Evolutionary conservation across 2,888 invertebrate species (phyloP).

Genomic region (Heliconius ismenius): DNA sequence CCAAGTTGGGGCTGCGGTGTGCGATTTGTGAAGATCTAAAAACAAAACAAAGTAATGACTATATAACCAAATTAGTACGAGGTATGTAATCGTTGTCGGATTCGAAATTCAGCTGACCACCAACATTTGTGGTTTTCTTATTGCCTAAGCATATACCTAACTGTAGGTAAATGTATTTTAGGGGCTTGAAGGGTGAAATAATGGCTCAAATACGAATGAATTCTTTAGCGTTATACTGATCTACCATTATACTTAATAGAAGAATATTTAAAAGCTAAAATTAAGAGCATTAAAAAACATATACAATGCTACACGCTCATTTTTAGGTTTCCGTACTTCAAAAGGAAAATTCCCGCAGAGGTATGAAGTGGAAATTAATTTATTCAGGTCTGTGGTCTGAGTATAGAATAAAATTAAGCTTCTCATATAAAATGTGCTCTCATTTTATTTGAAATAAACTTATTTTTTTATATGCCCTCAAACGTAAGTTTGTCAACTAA

Average conservation of each 20-base stretch:
- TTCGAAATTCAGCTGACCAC: conserved; percentile 1
- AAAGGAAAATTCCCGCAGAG: too few species aligned
- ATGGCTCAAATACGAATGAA: background rate
- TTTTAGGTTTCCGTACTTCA: too few species aligned
- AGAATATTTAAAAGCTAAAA: background rate
- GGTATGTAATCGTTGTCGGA: background rate
- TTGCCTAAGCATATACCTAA: background rate
- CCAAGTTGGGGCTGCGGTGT: background rate
- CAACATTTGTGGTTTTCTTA: background rate
- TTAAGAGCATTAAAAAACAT: background rate
- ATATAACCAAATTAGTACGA: background rate
- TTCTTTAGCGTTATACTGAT: background rate
- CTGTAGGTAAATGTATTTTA: background rate
- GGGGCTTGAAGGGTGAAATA: background rate
- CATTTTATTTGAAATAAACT: too few species aligned
- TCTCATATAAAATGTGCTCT: too few species aligned
- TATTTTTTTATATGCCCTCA: too few species aligned
- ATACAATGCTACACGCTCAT: too few species aligned
- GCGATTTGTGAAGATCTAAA: background rate
- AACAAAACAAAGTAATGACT: background rate
- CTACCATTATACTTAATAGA: background rate
- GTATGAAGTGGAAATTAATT: too few species aligned
- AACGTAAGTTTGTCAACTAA: too few species aligned
- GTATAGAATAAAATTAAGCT: too few species aligned
- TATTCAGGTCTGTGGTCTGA: too few species aligned